Conservation (phyloP, 2,888 invertebrate genomes). For the Liposcelis brunnea region DNA sequence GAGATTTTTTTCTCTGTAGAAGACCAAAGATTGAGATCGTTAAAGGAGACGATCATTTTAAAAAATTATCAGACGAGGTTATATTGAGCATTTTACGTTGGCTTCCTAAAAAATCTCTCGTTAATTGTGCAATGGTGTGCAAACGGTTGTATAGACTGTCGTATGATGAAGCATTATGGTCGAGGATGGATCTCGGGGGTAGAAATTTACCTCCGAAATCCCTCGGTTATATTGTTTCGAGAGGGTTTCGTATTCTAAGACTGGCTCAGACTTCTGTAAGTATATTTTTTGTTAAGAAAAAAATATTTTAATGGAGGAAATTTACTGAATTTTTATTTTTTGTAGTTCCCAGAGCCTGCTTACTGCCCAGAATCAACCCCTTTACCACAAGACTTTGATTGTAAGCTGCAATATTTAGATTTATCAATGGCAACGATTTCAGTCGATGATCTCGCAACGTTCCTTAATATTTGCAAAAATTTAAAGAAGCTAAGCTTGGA, state of each 20-base stretch:
- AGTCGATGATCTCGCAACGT: conserved; percentile 25
- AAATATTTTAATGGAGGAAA: too few species aligned
- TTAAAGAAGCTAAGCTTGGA: conserved; percentile 75
- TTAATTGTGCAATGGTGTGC: conserved; percentile 53
- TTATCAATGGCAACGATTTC: conserved; percentile 62
- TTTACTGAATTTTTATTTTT: conserved; percentile 12
- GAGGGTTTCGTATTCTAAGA: conserved; percentile 60
- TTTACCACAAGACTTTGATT: conserved; percentile 26
- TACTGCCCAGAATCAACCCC: conserved; percentile 26
- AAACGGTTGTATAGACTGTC: conserved; percentile 62
- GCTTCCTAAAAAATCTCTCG: conserved; percentile 61
- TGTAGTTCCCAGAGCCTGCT: conserved; percentile 32
- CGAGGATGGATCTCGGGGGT: conserved; percentile 59
- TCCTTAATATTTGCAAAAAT: conserved; percentile 47
- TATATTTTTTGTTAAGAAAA: conserved; percentile 12
- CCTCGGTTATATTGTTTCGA: conserved; percentile 52
- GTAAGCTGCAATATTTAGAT: conserved; percentile 67
- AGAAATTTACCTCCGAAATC: conserved; percentile 48
- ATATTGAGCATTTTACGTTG: conserved; percentile 64
- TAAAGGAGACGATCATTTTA: conserved; percentile 40
- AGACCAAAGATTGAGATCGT: neutral
- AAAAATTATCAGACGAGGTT: conserved; percentile 67
- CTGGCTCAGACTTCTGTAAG: conserved; percentile 63
- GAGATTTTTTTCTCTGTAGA: too few species aligned
- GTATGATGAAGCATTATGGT: conserved; percentile 75